Evolutionary conservation across 2,113 vertebrate species (phyloP), one percentile per base, ranked within the genome.

Genomic region (Vimba vimba): DNA sequence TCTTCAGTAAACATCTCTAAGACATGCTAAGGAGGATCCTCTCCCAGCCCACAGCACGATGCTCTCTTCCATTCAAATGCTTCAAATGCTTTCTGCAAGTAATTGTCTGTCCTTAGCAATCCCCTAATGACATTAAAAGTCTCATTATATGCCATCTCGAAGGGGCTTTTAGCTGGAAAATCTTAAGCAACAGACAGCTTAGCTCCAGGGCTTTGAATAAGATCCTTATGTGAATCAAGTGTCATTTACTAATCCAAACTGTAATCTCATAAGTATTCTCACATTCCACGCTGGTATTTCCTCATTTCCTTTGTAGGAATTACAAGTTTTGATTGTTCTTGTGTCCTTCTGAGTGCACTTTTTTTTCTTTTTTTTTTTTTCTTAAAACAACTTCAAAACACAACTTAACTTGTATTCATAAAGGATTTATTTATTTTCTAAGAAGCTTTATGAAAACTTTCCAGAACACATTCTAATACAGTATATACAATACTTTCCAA

Each of bases 211-310:
- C 84, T 85, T 77, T 82, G 80, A 88, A 90, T 83, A 86, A 85
- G 79, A 89, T 91, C 75, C 86, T 87, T 89, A 85, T 87, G 83
- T 75, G 83, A 76, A 85, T 85, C 60, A 83, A 90, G 89, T 89
- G 84, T 85, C 82, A 87, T 89, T 91, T 86, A 89, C 82, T 85
- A 89, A 90, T 88, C 90, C 84, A 69, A 59, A 86, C 86, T 86
- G 69, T 86, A 88, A 84, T 84, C 87, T 86, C 71, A 60, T 88
- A 88, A 88, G 74, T 68, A 76, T 89, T 69, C 60, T 74, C 82
- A 81, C 85, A 78, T 86, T 85, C 75, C 75, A 84, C 75, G 33
- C 57, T 66, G 83, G 59, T 84, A 39, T 84, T 36, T 79, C 55
- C 47, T 33, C 50, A 52, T 71, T 83, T 47, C 45, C 84, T 88